Evolutionary conservation across 2,888 invertebrate genomes (phyloP).

Genomic region (Candidula unifasciata): DNA sequence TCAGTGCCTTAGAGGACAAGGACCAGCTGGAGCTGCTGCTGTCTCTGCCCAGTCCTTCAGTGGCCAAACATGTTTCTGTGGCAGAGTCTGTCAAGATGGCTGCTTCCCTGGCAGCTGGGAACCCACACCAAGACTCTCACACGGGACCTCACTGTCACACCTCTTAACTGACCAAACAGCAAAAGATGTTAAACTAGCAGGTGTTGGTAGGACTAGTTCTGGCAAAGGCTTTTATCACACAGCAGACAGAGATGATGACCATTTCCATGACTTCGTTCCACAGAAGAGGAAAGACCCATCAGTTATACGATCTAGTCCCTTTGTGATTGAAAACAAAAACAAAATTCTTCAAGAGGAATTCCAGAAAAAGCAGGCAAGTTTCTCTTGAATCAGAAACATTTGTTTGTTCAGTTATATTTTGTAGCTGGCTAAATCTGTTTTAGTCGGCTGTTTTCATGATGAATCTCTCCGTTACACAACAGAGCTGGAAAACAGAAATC

Average conservation of each 20-base stretch:
- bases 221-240: not conserved
- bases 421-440: not conserved
- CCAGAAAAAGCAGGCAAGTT: slow-evolving; percentile 61
- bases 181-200: not conserved
- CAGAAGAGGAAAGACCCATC: slow-evolving; percentile 10
- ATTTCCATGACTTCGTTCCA: slow-evolving; percentile 1
- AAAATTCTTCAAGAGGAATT: slow-evolving; percentile 67
- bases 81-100: slow-evolving; percentile 22
- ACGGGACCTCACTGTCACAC: not conserved
- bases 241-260: not conserved
- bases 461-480: no score
- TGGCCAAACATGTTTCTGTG: slow-evolving; percentile 59
- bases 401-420: not conserved
- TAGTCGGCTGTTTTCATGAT: not conserved
- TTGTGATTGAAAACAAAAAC: slow-evolving; percentile 61
- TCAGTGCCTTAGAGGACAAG: slow-evolving; percentile 69
- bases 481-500: no score
- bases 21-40: slow-evolving; percentile 61
- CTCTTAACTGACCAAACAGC: not conserved
- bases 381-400: not conserved
- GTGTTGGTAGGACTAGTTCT: not conserved
- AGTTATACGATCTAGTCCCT: not conserved
- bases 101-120: not conserved
- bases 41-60: slow-evolving; percentile 60
- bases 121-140: not conserved